Base-by-base conservation (phyloP, 2,113 vertebrate genomes). In the Elephantulus edwardii region DNA sequence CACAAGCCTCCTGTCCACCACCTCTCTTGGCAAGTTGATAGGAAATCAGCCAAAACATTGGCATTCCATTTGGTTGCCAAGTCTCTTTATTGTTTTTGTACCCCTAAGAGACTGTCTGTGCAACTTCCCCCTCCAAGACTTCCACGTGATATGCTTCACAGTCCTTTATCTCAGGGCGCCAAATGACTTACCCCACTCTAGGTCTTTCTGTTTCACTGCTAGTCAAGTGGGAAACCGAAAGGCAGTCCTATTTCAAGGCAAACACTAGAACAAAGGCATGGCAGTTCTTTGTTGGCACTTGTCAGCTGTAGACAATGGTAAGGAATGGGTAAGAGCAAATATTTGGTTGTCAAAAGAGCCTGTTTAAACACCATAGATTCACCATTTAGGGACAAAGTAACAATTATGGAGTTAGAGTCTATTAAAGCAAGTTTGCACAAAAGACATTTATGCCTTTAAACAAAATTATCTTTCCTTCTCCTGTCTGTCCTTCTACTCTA, bases 171-270 rank as follows among this genome's bases (percentile, higher is more conserved):
- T 91, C 66, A 60, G 66, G 74, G 46, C 33, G 28, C 86, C n/a
- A 52, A 94, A 70, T 8, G 81, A 82, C 86, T 79, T 68, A 84
- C 87, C 58, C 92, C 66, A 77, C 62, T 66, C 74, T 50, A 70
- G 78, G 82, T 91, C 79, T 91, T 94, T 93, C 81, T 77, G 11
- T 91, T 86, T 91, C 89, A 86, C 60, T 70, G 38, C 1, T 24
- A 86, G 75, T 68, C 75, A 88, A 85, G 54, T 22, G 64, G 79
- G 85, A 90, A 90, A 72, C 54, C 85, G 91, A 89, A 66, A 87
- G 62, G 26, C 6, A 68, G 76, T 26, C 79, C 75, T 86, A 42
- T 60, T 72, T 94, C 44, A 88, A 92, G 80, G 83, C 26, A 64
- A 82, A 89, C 0, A 19, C 11, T 35, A n/a, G 86, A 84, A 92